Evolutionary conservation across 2,113 vertebrate species (phyloP).

Genomic region (Sinosuthora webbiana): DNA sequence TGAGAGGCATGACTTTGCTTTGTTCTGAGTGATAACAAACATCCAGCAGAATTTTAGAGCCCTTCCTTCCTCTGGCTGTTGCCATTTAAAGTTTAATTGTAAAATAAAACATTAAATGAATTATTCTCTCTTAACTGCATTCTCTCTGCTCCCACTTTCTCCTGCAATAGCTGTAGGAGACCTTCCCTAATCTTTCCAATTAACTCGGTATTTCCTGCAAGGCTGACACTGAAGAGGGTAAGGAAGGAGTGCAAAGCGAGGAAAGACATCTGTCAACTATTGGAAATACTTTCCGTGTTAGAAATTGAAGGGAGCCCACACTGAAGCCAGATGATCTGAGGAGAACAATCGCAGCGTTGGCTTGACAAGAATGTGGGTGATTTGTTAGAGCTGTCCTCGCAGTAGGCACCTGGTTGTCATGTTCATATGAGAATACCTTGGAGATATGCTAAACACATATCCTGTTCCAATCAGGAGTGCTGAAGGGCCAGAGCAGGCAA

Average conservation of each 20-base stretch:
- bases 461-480: constrained; percentile 41
- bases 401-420: constrained; percentile 54
- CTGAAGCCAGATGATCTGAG: constrained; percentile 53
- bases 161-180: constrained; percentile 64
- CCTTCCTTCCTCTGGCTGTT: background rate
- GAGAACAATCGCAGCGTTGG: constrained; percentile 48
- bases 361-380: constrained; percentile 61
- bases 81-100: background rate
- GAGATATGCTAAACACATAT: constrained; percentile 56
- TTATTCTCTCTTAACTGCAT: background rate
- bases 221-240: constrained; percentile 47
- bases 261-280: constrained; percentile 72
- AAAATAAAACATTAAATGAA: background rate
- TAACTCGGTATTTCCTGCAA: constrained; percentile 75
- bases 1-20: background rate
- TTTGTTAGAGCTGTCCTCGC: constrained; percentile 60
- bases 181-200: constrained; percentile 73
- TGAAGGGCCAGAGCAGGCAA: constrained; percentile 54
- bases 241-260: constrained; percentile 53
- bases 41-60: background rate
- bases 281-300: constrained; percentile 56
- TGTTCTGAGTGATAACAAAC: constrained; percentile 17
- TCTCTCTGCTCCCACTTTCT: constrained; percentile 38
- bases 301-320: constrained; percentile 44
- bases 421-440: constrained; percentile 52